These are phyloP conservation scores for Sarcophaga variegata DNA, from an alignment of 2,888 invertebrate species.

Conservation along the genomic window DNA sequence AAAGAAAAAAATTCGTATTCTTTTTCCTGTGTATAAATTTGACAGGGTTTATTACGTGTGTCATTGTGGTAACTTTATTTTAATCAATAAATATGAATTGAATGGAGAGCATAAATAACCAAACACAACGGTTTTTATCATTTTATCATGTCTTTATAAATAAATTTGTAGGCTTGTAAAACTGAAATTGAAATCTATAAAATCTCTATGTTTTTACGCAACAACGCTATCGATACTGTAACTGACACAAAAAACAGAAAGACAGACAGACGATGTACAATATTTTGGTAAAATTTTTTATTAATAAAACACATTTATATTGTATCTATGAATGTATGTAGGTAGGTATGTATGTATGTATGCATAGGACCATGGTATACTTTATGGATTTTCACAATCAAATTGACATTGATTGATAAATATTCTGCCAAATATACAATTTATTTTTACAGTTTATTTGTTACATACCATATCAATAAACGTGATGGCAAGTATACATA, in stretches of 20 bases:
- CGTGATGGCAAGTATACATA: neutral
- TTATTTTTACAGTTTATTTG: neutral
- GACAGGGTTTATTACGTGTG: constrained; percentile 41
- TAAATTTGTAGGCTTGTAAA: neutral
- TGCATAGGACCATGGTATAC: neutral
- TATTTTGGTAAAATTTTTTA: neutral
- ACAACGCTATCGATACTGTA: constrained; percentile 31
- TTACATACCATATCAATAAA: neutral
- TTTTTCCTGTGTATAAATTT: neutral
- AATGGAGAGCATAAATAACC: constrained; percentile 7
- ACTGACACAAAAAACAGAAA: constrained; percentile 13
- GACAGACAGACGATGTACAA: neutral
- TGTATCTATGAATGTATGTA: neutral
- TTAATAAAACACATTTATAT: neutral
- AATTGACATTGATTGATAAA: constrained; percentile 68
- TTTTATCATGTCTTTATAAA: neutral
- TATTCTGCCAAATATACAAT: constrained; percentile 12
- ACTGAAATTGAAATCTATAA: constrained; percentile 50
- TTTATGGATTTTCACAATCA: constrained; percentile 55
- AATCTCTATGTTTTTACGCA: constrained; percentile 56
- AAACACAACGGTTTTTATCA: neutral
- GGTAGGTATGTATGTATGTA: neutral
- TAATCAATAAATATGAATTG: constrained; percentile 50
- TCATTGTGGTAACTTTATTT: constrained; percentile 50
- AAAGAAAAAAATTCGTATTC: neutral